Conservation (phyloP, 1,140 invertebrate species). For the Leucophenga varia region DNA sequence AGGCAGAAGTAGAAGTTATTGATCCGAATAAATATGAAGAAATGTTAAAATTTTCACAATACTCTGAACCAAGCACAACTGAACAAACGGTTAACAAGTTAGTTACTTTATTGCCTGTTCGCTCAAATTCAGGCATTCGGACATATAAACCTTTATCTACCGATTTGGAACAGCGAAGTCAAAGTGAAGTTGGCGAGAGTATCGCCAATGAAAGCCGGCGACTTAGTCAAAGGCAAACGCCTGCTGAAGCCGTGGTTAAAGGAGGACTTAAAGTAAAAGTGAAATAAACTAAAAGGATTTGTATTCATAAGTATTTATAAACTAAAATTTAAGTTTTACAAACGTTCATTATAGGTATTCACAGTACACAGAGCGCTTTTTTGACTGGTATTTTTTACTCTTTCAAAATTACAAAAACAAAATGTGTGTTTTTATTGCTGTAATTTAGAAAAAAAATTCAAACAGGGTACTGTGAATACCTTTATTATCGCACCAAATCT, state of each 20-base stretch:
- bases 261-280: slow-evolving; percentile 45
- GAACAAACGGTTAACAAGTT: slow-evolving; percentile 38
- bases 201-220: slow-evolving; percentile 39
- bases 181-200: slow-evolving; percentile 24
- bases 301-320: no score
- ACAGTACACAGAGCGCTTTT: no score
- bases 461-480: no score
- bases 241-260: slow-evolving; percentile 42
- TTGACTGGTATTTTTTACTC: no score
- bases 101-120: slow-evolving; percentile 48
- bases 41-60: slow-evolving; percentile 44
- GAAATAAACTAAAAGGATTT: slow-evolving; percentile 21
- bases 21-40: slow-evolving; percentile 54
- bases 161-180: slow-evolving; percentile 17
- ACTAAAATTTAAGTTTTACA: no score
- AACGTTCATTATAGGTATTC: no score
- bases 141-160: slow-evolving; percentile 37
- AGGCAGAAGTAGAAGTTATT: slow-evolving; percentile 52
- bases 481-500: no score
- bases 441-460: slow-evolving; percentile 1
- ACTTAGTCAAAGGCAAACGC: slow-evolving; percentile 29
- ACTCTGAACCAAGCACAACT: slow-evolving; percentile 31
- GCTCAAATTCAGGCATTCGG: slow-evolving; percentile 53
- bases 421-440: no score
- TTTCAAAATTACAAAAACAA: no score